Percentiles rank a stretch among this genome's conserved stretches.
phyloP scores from a whole-genome alignment of 2,888 invertebrate species.

The Heliconius ethilla region DNA sequence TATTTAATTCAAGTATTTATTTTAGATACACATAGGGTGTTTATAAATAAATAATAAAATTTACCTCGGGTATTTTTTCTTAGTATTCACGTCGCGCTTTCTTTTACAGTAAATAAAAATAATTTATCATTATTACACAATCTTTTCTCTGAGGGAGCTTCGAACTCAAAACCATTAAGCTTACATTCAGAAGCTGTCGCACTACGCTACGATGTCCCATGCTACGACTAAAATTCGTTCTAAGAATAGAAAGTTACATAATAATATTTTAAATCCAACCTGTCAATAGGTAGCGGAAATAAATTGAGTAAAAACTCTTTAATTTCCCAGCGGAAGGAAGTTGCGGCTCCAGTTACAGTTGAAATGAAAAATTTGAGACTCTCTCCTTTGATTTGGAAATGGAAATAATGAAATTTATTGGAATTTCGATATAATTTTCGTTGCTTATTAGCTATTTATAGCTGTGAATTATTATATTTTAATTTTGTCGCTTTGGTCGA shows the following conservation, averaged over 20 bases:
- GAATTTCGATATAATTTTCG: not conserved
- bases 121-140: not conserved
- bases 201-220: no score
- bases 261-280: not conserved
- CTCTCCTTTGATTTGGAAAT: not conserved
- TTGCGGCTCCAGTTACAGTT: not conserved
- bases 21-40: not conserved
- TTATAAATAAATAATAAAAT: no score
- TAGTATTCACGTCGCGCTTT: no score
- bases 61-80: no score
- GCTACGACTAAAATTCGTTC: not conserved
- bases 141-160: not conserved
- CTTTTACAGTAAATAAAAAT: not conserved
- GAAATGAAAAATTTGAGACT: not conserved
- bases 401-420: not conserved
- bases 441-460: not conserved
- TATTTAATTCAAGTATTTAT: not conserved
- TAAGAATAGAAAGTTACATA: constrained; percentile 2
- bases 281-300: constrained; percentile 18
- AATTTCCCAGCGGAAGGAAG: constrained; percentile 35
- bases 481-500: no score
- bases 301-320: constrained; percentile 30
- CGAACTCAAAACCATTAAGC: not conserved
- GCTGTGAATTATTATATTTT: no score
- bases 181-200: not conserved